Evolutionary conservation across 2,888 invertebrate species (phyloP).

Genomic region (Desoria tigrina): DNA sequence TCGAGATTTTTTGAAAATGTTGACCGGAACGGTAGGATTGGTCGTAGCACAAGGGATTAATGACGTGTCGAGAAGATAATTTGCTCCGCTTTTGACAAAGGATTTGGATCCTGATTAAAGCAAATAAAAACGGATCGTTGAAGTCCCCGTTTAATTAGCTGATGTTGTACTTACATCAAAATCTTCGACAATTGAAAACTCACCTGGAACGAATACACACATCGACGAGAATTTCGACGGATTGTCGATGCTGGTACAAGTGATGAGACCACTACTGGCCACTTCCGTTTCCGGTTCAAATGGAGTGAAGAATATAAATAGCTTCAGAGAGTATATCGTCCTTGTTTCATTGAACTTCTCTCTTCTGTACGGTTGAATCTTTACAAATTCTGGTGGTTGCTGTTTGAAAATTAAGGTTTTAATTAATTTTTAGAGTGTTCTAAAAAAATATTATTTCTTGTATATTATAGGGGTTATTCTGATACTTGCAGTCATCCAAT

Average conservation of each 20-base stretch:
- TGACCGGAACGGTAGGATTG: constrained; percentile 2
- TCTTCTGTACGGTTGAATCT: neutral
- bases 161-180: no score
- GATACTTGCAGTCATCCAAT: no score
- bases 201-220: neutral
- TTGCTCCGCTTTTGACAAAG: neutral
- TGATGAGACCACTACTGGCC: no score
- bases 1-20: neutral
- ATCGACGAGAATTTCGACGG: neutral
- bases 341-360: neutral
- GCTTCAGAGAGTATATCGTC: neutral
- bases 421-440: no score
- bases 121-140: no score
- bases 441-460: no score
- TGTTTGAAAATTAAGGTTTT: no score
- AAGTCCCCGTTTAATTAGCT: no score
- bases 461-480: no score
- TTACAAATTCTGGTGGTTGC: neutral
- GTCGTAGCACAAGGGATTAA: constrained; percentile 13
- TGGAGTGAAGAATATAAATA: neutral
- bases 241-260: constrained; percentile 1
- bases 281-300: no score
- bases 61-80: neutral
- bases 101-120: no score
- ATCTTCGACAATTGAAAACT: neutral